Conservation (phyloP, 64 coral and sea anemone genomes). For the Trachythela sp. region DNA sequence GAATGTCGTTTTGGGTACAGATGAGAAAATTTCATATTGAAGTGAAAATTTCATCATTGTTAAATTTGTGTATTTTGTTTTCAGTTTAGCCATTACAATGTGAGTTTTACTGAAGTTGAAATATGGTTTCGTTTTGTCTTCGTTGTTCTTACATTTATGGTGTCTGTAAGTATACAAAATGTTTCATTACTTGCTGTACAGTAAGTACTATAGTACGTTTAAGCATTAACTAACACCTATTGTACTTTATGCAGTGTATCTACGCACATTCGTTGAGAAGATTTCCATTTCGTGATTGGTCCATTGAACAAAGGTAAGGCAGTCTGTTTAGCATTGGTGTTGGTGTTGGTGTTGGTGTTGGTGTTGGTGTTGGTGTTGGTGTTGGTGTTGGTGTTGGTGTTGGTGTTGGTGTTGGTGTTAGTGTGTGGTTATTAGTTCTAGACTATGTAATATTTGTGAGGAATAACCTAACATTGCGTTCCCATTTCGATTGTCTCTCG, state of each 20-base stretch:
- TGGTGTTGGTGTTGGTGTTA: too few relatives aligned
- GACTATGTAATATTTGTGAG: too few relatives aligned
- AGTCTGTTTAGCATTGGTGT: too few relatives aligned
- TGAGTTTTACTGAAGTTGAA: constrained; percentile 80
- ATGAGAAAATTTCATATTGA: neutral
- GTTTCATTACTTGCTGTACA: neutral
- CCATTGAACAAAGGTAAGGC: constrained; percentile 93
- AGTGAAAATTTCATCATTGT: neutral
- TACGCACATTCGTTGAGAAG: constrained; percentile 95
- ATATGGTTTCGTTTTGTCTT: constrained; percentile 99
- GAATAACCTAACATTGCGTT: too few relatives aligned
- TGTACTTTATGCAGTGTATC: constrained; percentile 61
- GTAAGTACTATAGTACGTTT: too few relatives aligned
- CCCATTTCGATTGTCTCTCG: too few relatives aligned
- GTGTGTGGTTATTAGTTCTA: neutral
- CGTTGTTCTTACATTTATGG: constrained; percentile 84
- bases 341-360: too few relatives aligned
- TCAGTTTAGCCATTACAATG: constrained; percentile 84
- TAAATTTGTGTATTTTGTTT: constrained; percentile 38
- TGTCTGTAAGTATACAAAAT: constrained; percentile 55
- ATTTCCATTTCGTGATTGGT: constrained; percentile 89
- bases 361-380: too few relatives aligned
- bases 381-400: too few relatives aligned
- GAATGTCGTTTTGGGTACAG: too few relatives aligned
- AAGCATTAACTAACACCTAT: too few relatives aligned